phyloP scores from a whole-genome alignment of 2,888 invertebrate genomes.

The Parascotia fuliginaria region DNA sequence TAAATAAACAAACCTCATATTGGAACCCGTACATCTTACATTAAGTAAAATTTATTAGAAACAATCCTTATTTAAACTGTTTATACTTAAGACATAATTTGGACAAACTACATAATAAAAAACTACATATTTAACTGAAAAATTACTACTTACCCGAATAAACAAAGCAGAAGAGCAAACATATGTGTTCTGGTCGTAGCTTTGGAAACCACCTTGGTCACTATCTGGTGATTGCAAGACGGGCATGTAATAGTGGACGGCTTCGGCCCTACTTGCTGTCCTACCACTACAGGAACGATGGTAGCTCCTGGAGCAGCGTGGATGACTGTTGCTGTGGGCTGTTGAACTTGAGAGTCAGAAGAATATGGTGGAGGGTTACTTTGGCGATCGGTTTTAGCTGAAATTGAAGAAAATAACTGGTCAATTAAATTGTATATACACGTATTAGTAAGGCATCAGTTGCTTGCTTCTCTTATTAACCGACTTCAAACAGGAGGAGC shows the following conservation, averaged over 20 bases:
- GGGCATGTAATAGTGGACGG: conserved; percentile 65
- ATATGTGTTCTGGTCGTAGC: conserved; percentile 82
- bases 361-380: conserved; percentile 47
- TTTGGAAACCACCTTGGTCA: conserved; percentile 69
- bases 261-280: conserved; percentile 51
- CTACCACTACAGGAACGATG: conserved; percentile 15
- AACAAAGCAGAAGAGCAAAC: conserved; percentile 80
- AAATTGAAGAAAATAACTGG: conserved; percentile 5
- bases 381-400: conserved; percentile 17
- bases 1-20: too few relatives aligned
- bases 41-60: too few relatives aligned
- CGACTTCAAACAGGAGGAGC: too few relatives aligned
- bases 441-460: too few relatives aligned
- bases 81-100: too few relatives aligned
- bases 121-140: too few relatives aligned
- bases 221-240: conserved; percentile 72
- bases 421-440: too few relatives aligned
- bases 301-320: neutral
- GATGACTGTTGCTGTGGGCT: neutral
- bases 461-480: too few relatives aligned
- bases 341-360: conserved; percentile 8
- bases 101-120: too few relatives aligned
- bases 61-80: too few relatives aligned
- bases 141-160: conserved; percentile 64
- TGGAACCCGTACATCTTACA: too few relatives aligned